These are phyloP conservation scores for Carterocephalus palaemon DNA, from an alignment of 2,888 invertebrate species.

Conservation along the genomic window DNA sequence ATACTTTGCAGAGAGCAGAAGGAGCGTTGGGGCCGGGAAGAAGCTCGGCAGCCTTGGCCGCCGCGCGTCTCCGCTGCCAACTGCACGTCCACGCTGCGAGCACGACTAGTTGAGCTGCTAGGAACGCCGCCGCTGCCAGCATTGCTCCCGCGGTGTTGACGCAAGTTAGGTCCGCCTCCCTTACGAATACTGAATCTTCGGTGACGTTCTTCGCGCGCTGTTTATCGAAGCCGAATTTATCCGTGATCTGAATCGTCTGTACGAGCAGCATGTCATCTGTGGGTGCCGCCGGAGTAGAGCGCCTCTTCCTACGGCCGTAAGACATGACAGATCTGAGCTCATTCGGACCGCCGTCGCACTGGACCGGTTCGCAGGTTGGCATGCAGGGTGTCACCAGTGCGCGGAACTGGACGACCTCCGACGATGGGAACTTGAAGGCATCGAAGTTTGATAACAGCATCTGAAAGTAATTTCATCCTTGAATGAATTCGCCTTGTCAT, in stretches of 20 bases:
- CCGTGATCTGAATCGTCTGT: conserved; percentile 94
- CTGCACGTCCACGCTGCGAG: conserved; percentile 93
- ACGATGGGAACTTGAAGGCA: conserved; percentile 97
- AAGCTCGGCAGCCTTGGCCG: conserved; percentile 82
- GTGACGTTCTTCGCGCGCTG: conserved; percentile 81
- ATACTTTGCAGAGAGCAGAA: conserved; percentile 88
- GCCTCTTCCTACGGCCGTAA: conserved; percentile 88
- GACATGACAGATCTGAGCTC: conserved; percentile 90
- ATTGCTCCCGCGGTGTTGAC: conserved; percentile 89
- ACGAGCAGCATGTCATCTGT: conserved; percentile 91
- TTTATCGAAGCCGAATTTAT: conserved; percentile 92
- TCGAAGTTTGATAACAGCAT: conserved; percentile 94
- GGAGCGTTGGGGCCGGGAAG: conserved; percentile 81
- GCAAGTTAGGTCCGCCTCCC: conserved; percentile 81
- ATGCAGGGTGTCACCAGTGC: conserved; percentile 97
- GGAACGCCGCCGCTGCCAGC: conserved; percentile 90
- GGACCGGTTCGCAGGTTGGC: conserved; percentile 94
- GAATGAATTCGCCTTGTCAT: background rate
- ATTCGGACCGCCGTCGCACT: conserved; percentile 92
- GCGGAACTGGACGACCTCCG: conserved; percentile 96
- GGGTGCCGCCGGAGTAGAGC: conserved; percentile 79
- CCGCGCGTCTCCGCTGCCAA: conserved; percentile 88
- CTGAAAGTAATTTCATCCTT: conserved; percentile 68
- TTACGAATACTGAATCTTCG: conserved; percentile 85
- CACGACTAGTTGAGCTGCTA: conserved; percentile 91